Conservation (phyloP, 2,797 vertebrate genomes). For the Brachyrhaphis roseni region DNA sequence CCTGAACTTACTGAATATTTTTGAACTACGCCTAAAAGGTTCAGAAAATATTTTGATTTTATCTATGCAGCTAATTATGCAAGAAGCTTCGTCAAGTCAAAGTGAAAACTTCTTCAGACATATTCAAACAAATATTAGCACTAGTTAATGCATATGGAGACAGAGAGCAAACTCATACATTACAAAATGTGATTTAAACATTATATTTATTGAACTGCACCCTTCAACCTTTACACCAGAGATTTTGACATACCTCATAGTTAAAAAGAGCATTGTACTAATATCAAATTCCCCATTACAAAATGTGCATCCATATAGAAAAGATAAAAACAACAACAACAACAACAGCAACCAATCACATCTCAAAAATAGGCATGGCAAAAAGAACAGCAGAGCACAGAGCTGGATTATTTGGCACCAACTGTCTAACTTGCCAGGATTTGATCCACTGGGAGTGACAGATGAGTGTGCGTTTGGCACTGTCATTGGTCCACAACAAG, state of each 20-base stretch:
- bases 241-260: conserved; percentile 42
- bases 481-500: conserved; percentile 72
- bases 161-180: background rate
- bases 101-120: background rate
- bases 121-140: background rate
- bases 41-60: background rate
- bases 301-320: conserved; percentile 58
- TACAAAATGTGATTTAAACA: conserved; percentile 36
- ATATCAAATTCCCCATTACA: conserved; percentile 63
- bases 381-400: conserved; percentile 34
- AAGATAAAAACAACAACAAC: conserved; percentile 11
- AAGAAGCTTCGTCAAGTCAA: background rate
- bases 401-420: conserved; percentile 68
- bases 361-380: conserved; percentile 43
- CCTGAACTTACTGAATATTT: background rate
- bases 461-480: conserved; percentile 69
- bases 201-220: conserved; percentile 76
- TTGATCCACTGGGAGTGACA: conserved; percentile 67
- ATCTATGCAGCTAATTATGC: background rate
- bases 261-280: conserved; percentile 44
- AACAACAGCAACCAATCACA: conserved; percentile 22
- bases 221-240: conserved; percentile 60
- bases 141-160: background rate
- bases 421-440: conserved; percentile 61
- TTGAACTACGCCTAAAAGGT: background rate